Conservation (phyloP, 2,888 invertebrate genomes). For the Capitulum mitella region DNA sequence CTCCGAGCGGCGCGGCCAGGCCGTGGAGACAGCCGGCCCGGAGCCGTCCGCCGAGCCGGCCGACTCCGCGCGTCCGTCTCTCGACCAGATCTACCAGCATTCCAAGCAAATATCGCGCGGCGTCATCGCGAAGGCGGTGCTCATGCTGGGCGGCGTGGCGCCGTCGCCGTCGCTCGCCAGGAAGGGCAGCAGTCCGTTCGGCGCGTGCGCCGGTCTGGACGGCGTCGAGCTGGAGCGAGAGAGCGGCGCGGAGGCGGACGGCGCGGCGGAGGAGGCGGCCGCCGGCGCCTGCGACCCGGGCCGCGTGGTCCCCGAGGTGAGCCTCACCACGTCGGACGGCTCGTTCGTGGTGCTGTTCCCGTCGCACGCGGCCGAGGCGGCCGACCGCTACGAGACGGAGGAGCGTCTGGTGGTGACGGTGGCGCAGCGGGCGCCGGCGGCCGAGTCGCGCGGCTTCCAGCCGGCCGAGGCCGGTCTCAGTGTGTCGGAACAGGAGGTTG, state of each 20-base stretch:
- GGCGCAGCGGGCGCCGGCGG: not conserved
- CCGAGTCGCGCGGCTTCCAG: conserved; percentile 21
- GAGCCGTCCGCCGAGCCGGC: not conserved
- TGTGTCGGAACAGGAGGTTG: not conserved
- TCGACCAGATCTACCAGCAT: not conserved
- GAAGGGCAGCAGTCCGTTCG: not conserved
- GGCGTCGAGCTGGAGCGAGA: not conserved
- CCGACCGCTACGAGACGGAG: not conserved
- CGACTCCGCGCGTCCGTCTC: no score
- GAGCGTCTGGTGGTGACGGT: not conserved
- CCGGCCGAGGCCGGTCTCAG: not conserved
- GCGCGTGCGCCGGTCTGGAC: not conserved
- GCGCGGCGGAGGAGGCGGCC: not conserved
- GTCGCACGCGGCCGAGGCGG: not conserved
- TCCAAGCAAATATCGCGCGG: not conserved
- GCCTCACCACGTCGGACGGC: not conserved
- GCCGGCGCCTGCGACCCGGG: not conserved
- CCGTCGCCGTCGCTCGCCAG: not conserved
- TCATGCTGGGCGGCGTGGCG: not conserved
- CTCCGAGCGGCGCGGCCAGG: not conserved
- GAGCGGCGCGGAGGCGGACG: not conserved
- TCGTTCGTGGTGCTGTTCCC: conserved; percentile 8
- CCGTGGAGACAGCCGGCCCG: not conserved
- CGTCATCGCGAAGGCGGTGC: not conserved
- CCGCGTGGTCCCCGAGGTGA: not conserved